Conservation (phyloP, 2,113 vertebrate genomes). For the Leucosticte australis region DNA sequence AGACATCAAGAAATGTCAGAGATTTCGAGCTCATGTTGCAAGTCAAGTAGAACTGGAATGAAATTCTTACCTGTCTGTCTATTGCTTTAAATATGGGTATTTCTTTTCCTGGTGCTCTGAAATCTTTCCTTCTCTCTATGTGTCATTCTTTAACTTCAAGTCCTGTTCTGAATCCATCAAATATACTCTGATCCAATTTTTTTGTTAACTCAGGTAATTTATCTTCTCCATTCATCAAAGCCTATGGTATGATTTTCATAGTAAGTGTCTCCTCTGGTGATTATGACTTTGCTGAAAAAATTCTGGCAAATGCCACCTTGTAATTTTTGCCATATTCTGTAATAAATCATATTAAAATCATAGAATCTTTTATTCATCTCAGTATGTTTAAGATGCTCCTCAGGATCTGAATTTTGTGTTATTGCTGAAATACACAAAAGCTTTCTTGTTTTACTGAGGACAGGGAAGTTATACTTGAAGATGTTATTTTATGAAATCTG, state of each 20-base stretch:
- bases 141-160: neutral
- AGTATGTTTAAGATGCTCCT: neutral
- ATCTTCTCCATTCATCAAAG: neutral
- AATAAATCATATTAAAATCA: neutral
- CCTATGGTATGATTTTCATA: neutral
- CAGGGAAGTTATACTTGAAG: conserved; percentile 42
- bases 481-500: conserved; percentile 58
- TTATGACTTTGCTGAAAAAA: neutral
- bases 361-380: neutral
- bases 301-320: neutral
- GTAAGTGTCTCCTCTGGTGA: neutral
- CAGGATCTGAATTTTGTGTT: neutral
- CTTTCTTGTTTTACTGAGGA: conserved; percentile 29
- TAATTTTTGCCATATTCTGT: neutral
- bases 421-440: conserved; percentile 21
- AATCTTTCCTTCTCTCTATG: neutral
- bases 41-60: neutral
- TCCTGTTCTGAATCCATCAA: neutral
- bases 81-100: neutral
- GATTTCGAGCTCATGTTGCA: neutral
- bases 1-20: neutral
- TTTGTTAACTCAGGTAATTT: neutral
- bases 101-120: neutral
- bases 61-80: neutral
- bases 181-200: neutral